Conservation (phyloP, 2,797 vertebrate species). For the Diceros bicornis region DNA sequence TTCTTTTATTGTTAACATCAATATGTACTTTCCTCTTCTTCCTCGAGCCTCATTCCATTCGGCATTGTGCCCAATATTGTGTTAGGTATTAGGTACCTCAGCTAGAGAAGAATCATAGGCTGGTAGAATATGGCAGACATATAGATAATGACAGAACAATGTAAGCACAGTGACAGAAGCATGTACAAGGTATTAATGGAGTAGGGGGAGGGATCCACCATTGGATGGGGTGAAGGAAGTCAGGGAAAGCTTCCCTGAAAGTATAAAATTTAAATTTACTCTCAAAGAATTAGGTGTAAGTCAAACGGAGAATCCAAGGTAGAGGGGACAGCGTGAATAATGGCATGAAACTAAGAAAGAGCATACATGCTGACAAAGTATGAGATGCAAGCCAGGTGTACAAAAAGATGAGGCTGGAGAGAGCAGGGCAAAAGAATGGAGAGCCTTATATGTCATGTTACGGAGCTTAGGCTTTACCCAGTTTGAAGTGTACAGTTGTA, state of each 20-base stretch:
- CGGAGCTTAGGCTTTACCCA: neutral
- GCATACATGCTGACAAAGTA: neutral
- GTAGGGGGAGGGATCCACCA: neutral
- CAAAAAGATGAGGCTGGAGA: neutral
- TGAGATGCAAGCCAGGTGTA: neutral
- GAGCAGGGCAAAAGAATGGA: neutral
- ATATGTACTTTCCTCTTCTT: neutral
- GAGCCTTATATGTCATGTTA: neutral
- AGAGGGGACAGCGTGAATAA: neutral
- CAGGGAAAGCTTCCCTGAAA: neutral
- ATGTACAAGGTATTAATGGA: neutral
- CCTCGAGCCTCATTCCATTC: neutral
- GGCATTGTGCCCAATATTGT: neutral
- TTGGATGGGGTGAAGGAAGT: neutral
- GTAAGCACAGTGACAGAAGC: neutral
- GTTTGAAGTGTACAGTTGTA: neutral
- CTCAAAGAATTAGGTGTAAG: neutral
- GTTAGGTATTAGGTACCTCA: neutral
- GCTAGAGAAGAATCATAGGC: neutral
- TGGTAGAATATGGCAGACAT: neutral
- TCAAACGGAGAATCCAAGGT: neutral
- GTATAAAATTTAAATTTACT: neutral
- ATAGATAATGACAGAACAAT: neutral
- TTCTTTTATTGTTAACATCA: constrained; percentile 6
- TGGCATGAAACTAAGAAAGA: neutral